Evolutionary conservation across 2,888 invertebrate species (phyloP).

Genomic region (Caenorhabditis wallacei): DNA sequence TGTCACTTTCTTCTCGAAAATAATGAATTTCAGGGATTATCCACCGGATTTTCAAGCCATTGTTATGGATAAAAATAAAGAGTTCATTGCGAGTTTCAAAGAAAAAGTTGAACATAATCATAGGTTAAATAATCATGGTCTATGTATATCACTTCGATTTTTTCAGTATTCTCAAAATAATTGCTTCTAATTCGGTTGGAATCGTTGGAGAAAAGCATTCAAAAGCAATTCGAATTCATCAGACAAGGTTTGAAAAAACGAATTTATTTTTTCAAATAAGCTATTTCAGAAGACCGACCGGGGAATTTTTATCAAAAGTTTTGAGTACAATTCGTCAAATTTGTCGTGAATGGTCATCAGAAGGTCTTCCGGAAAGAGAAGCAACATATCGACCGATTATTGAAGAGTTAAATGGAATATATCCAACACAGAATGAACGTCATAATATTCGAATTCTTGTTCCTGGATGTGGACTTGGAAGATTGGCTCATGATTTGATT

Average conservation of each 20-base stretch:
- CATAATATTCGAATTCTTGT: slow-evolving; percentile 89
- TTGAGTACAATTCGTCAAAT: slow-evolving; percentile 95
- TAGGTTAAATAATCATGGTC: slow-evolving; percentile 16
- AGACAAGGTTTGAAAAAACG: slow-evolving; percentile 28
- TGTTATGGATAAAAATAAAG: slow-evolving; percentile 52
- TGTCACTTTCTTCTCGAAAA: no score
- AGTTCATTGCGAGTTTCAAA: slow-evolving; percentile 59
- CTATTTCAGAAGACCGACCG: slow-evolving; percentile 64
- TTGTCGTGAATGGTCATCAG: slow-evolving; percentile 95
- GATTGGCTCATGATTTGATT: slow-evolving; percentile 95
- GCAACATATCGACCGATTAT: slow-evolving; percentile 92
- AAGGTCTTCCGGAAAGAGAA: slow-evolving; percentile 76
- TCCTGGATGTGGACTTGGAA: slow-evolving; percentile 95
- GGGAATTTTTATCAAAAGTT: slow-evolving; percentile 89
- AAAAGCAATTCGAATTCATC: slow-evolving; percentile 66
- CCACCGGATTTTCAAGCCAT: slow-evolving; percentile 66
- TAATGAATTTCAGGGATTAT: slow-evolving; percentile 65
- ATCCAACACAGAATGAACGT: slow-evolving; percentile 64
- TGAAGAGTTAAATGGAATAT: slow-evolving; percentile 87
- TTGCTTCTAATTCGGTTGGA: slow-evolving; percentile 53
- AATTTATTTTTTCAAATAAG: no score
- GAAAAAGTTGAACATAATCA: slow-evolving; percentile 69
- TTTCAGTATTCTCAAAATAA: slow-evolving; percentile 63
- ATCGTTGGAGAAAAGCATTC: slow-evolving; percentile 63
- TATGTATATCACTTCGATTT: background rate